Percentiles rank a stretch among this genome's conserved stretches.
Conservation (phyloP, 2,888 invertebrate species). For the Chloroclysta siterata region DNA sequence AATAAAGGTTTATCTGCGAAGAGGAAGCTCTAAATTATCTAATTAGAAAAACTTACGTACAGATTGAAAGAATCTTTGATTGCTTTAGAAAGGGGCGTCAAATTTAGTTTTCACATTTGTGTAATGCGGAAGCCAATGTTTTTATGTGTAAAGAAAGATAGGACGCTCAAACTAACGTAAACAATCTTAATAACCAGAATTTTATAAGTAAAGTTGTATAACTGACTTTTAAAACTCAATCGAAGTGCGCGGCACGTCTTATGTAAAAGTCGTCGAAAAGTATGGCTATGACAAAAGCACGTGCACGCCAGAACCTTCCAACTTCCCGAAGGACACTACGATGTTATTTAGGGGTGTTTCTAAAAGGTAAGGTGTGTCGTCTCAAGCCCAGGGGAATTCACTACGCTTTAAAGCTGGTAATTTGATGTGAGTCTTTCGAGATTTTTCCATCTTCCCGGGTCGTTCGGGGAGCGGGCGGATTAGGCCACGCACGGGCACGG, state of each 20-base stretch:
- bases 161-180: slow-evolving; percentile 52
- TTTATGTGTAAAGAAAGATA: slow-evolving; percentile 47
- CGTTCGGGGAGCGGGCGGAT: slow-evolving; percentile 77
- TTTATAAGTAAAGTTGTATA: slow-evolving; percentile 66
- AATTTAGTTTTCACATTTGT: slow-evolving; percentile 36
- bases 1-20: not conserved
- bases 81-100: slow-evolving; percentile 19
- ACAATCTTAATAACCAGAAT: slow-evolving; percentile 70
- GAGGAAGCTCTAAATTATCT: not conserved
- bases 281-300: slow-evolving; percentile 82
- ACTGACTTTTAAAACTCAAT: slow-evolving; percentile 73
- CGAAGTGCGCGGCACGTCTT: slow-evolving; percentile 79
- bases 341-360: slow-evolving; percentile 77
- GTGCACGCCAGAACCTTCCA: slow-evolving; percentile 74
- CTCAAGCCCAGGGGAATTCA: slow-evolving; percentile 73
- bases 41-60: not conserved
- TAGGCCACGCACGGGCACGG: slow-evolving; percentile 76
- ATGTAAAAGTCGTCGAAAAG: slow-evolving; percentile 78
- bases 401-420: slow-evolving; percentile 82
- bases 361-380: slow-evolving; percentile 83
- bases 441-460: slow-evolving; percentile 81
- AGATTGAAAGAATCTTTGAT: slow-evolving; percentile 2
- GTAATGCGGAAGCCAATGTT: slow-evolving; percentile 44
- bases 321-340: slow-evolving; percentile 80
- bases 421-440: slow-evolving; percentile 83